These are phyloP conservation scores for Spisula subtruncata DNA, from an alignment of 2,888 invertebrate genomes.

Conservation along the genomic window DNA sequence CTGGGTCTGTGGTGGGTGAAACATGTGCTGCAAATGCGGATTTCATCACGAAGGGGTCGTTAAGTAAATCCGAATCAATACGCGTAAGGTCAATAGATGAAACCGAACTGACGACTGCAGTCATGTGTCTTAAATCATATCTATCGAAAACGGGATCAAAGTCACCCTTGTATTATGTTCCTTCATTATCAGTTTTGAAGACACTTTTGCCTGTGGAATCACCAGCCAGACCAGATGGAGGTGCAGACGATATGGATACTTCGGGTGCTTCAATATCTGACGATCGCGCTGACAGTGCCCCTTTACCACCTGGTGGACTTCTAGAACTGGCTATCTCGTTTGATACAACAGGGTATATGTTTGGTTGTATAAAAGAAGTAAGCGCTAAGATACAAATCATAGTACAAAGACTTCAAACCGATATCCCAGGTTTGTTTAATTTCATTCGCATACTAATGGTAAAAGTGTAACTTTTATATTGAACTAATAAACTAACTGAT, in stretches of 20 bases:
- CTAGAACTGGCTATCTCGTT: constrained; percentile 83
- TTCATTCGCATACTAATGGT: no score
- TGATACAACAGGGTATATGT: constrained; percentile 85
- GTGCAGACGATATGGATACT: constrained; percentile 27
- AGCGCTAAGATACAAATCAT: constrained; percentile 75
- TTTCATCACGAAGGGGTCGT: constrained; percentile 6
- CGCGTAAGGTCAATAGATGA: constrained; percentile 53
- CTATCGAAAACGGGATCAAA: constrained; percentile 45
- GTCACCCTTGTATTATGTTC: constrained; percentile 22
- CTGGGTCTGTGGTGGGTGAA: constrained; percentile 69
- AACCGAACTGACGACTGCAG: constrained; percentile 46
- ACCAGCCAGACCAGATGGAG: background rate
- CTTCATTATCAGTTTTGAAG: background rate
- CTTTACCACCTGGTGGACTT: constrained; percentile 69
- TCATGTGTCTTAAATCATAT: constrained; percentile 43
- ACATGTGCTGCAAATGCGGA: constrained; percentile 37
- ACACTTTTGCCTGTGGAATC: constrained; percentile 23
- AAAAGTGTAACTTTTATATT: no score
- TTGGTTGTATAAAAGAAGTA: constrained; percentile 77
- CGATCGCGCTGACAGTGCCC: constrained; percentile 39
- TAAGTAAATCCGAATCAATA: constrained; percentile 32
- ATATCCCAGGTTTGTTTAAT: constrained; percentile 78
- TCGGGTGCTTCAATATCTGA: constrained; percentile 2
- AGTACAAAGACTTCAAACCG: constrained; percentile 79
- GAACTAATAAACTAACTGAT: background rate